These are phyloP conservation scores for Eufriesea mexicana DNA, from an alignment of 1,140 invertebrate genomes.

Conservation along the genomic window DNA sequence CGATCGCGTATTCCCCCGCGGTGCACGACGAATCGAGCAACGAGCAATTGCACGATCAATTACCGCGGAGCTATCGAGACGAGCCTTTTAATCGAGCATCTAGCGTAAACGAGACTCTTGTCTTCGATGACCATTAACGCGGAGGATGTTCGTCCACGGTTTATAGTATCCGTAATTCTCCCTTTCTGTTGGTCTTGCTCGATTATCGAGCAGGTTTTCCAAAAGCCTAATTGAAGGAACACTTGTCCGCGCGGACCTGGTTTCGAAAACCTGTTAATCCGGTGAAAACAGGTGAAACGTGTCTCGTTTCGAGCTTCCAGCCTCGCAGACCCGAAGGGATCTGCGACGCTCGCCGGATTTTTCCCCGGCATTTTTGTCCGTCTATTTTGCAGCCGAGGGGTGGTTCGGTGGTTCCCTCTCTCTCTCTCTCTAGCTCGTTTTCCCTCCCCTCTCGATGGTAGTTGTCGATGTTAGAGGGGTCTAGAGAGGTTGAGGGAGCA, in stretches of 20 bases:
- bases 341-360: conserved; percentile 42
- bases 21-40: too few species aligned
- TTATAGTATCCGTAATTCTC: background rate
- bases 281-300: conserved; percentile 35
- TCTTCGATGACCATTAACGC: background rate
- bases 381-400: conserved; percentile 58
- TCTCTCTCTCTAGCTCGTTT: conserved; percentile 34
- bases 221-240: background rate
- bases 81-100: background rate
- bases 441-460: conserved; percentile 48
- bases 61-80: too few species aligned
- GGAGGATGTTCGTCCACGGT: too few species aligned
- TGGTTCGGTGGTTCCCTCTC: background rate
- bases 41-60: background rate
- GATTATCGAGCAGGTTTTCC: background rate
- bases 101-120: background rate
- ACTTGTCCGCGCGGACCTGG: background rate
- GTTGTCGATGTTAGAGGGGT: conserved; percentile 48
- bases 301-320: background rate
- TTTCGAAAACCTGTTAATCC: conserved; percentile 31
- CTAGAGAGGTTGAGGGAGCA: conserved; percentile 40
- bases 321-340: background rate
- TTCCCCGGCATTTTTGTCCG: conserved; percentile 65
- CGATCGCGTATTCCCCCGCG: too few species aligned
- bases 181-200: background rate